Evolutionary conservation across 1,140 invertebrate species (phyloP).

Genomic region (Oncopodura yosiiana): DNA sequence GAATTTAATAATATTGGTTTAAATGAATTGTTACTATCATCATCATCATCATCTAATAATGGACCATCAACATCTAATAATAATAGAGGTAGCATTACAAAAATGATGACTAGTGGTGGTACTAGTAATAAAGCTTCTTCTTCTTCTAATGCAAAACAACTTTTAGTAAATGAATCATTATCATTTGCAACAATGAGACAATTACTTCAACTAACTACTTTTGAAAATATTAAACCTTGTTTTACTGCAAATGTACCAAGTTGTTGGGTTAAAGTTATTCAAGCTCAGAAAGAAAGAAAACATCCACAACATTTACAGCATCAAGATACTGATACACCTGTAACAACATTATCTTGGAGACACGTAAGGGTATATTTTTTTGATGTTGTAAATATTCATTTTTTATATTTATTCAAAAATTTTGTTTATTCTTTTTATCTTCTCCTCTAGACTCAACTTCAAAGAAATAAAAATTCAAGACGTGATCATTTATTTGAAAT

Average conservation of each 20-base stretch:
- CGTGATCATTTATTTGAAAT: slow-evolving; percentile 86
- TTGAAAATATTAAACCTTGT: slow-evolving; percentile 49
- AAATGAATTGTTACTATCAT: too few relatives aligned
- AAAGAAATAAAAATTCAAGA: slow-evolving; percentile 39
- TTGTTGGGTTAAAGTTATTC: slow-evolving; percentile 76
- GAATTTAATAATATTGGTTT: too few relatives aligned
- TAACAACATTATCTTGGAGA: slow-evolving; percentile 72
- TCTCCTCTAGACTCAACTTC: too few relatives aligned
- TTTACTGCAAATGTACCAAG: slow-evolving; percentile 81
- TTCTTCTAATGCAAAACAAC: slow-evolving; percentile 28
- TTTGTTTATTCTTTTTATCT: slow-evolving; percentile 11
- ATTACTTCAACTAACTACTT: slow-evolving; percentile 54
- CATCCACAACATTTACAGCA: slow-evolving; percentile 66
- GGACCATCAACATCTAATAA: background rate
- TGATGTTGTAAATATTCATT: background rate
- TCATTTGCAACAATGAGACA: slow-evolving; percentile 46
- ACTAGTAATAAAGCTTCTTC: background rate
- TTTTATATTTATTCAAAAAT: slow-evolving; percentile 4
- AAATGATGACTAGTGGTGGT: background rate
- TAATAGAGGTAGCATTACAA: background rate
- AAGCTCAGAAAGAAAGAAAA: slow-evolving; percentile 72
- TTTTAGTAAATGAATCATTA: slow-evolving; percentile 50
- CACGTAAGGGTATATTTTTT: slow-evolving; percentile 45
- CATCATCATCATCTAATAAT: too few relatives aligned
- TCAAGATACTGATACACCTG: slow-evolving; percentile 56